phyloP scores from a whole-genome alignment of 2,113 vertebrate genomes.

The Pseudopipra pipra region DNA sequence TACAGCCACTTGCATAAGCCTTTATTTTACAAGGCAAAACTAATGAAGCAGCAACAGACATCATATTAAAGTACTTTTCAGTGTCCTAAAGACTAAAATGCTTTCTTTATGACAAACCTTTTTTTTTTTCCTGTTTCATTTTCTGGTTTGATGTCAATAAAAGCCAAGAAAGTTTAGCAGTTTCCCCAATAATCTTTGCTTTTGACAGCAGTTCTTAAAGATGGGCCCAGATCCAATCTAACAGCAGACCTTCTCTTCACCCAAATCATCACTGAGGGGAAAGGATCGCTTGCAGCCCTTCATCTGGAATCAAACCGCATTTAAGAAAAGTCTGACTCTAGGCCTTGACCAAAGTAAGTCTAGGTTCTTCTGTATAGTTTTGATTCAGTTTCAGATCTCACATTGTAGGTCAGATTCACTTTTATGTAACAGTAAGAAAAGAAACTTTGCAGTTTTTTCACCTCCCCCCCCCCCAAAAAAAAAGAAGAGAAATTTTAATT shows the following conservation, averaged over 20 bases:
- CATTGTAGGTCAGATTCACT: neutral
- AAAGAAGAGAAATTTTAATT: neutral
- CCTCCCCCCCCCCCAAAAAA: neutral
- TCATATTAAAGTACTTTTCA: neutral
- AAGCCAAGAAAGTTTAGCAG: neutral
- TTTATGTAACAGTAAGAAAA: neutral
- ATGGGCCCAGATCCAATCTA: neutral
- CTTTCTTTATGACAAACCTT: neutral
- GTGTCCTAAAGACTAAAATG: conserved; percentile 8
- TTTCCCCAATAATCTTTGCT: neutral
- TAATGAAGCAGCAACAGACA: neutral
- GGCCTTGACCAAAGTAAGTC: neutral
- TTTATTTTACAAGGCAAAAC: neutral
- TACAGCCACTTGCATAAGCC: conserved; percentile 9
- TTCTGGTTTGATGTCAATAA: neutral
- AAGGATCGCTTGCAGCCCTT: neutral
- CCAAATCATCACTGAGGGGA: neutral
- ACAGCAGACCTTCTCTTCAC: neutral
- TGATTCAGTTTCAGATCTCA: conserved; percentile 1
- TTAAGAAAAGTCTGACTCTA: neutral
- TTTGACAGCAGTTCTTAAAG: neutral
- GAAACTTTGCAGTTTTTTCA: neutral
- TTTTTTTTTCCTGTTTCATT: neutral
- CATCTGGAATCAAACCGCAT: neutral
- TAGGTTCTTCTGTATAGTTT: neutral